Evolutionary conservation across 2,797 vertebrate genomes (phyloP), one percentile per base, ranked within the genome.

Genomic region (Eulemur rubriventer): DNA sequence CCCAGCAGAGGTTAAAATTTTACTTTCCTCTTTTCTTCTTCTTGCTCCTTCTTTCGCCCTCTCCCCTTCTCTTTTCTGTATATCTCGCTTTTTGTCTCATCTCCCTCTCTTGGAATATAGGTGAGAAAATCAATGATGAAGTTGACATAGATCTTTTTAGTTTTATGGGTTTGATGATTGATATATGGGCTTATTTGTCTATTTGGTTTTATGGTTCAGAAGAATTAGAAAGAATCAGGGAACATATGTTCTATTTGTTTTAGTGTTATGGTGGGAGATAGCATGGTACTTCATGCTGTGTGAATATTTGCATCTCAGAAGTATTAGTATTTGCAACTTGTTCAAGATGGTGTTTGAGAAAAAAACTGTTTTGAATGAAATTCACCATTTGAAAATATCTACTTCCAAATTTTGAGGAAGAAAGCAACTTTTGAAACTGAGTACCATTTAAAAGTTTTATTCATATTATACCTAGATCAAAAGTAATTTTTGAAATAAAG

Each of bases 241-340:
- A 91, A 70, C 70, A 69, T 46, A 57, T 75, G 67, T 65, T 95
- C 72, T 75, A n/a, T 83, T 92, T 97, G 61, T 89, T 69, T 88
- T 7, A 57, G 55, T 87, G 61, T 81, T 79, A 50, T 33, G 10
- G 16, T 90, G 93, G 93, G 52, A 63, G 83, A 69, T 65, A 67
- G 57, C 57, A 35, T 10, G 50, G 55, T 57, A 48, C 59, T 80
- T 73, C 57, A 52, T 83, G 94, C 84, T 89, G 82, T 57, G 43
- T 86, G 96, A 94, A 59, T 92, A 96, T 96, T 93, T 97, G 93
- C 89, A 96, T 96, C 89, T 96, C 86, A 96, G 67, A 87, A 83
- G 78, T 85, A 85, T 76, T 87, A 76, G 41, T 59, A 89, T 84
- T 91, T 93, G 86, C 75, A 89, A 83, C 67, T 92, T 94, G 92